Percentiles rank a stretch among this genome's conserved stretches.
These are phyloP conservation scores for Kryptolebias marmoratus DNA, from an alignment of 2,113 vertebrate genomes.

Conservation along the genomic window DNA sequence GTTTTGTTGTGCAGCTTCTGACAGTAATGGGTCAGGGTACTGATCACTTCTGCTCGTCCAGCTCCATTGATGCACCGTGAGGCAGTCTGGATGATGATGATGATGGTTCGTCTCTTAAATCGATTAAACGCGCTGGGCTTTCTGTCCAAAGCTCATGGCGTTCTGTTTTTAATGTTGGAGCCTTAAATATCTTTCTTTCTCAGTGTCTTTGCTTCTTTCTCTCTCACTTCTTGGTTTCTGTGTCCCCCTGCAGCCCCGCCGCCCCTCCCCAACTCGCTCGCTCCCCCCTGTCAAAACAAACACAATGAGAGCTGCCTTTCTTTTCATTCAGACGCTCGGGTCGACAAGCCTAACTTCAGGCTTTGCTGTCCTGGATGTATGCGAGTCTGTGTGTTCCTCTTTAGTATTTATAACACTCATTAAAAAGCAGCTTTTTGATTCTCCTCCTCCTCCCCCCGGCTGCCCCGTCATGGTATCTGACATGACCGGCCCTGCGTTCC, in stretches of 20 bases:
- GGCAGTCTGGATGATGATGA: no score
- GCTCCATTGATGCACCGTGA: no score
- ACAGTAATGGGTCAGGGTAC: no score
- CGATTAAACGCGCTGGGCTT: not conserved
- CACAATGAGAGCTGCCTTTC: constrained; percentile 69
- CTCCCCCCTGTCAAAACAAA: constrained; percentile 81
- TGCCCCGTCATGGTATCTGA: constrained; percentile 62
- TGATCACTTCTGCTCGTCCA: no score
- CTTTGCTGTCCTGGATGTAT: constrained; percentile 39
- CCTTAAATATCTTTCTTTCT: constrained; percentile 41
- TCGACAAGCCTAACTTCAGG: constrained; percentile 58
- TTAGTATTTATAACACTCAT: constrained; percentile 71
- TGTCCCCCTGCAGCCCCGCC: constrained; percentile 21
- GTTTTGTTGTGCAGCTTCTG: no score
- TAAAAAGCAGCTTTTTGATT: constrained; percentile 51
- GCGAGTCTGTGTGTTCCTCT: constrained; percentile 26
- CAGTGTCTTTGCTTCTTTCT: not conserved
- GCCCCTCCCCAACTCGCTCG: constrained; percentile 28
- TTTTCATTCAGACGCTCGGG: constrained; percentile 65
- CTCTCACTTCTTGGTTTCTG: constrained; percentile 49
- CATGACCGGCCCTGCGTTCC: constrained; percentile 70
- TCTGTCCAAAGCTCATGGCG: constrained; percentile 18
- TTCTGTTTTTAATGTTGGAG: constrained; percentile 62
- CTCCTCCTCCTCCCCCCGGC: not conserved
- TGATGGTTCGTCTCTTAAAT: constrained; percentile 1